A percentile compares a stretch with the other conserved stretches of the same genome.
These are phyloP conservation scores for Cynocephalus volans DNA, from an alignment of 2,113 vertebrate species.

Conservation along the genomic window DNA sequence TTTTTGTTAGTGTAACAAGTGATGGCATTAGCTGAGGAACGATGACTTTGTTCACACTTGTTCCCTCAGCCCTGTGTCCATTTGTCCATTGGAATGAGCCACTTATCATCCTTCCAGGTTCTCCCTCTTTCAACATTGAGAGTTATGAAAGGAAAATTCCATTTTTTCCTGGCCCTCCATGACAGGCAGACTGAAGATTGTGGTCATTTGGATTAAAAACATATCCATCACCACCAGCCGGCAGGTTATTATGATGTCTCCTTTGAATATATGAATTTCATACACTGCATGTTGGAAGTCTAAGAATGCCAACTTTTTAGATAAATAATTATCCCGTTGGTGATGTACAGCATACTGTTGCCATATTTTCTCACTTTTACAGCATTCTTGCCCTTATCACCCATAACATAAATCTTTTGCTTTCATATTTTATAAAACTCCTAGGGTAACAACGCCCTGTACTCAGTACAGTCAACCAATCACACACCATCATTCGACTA, in stretches of 20 bases:
- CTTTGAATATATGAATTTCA: slow-evolving; percentile 92
- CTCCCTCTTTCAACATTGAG: slow-evolving; percentile 87
- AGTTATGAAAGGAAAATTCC: slow-evolving; percentile 90
- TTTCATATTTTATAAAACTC: slow-evolving; percentile 89
- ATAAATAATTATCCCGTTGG: slow-evolving; percentile 91
- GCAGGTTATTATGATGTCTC: slow-evolving; percentile 90
- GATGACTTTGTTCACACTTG: slow-evolving; percentile 83
- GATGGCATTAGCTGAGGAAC: slow-evolving; percentile 84
- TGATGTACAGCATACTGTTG: slow-evolving; percentile 89
- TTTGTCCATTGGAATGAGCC: slow-evolving; percentile 89
- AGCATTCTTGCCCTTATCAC: slow-evolving; percentile 89
- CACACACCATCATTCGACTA: slow-evolving; percentile 77
- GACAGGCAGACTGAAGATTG: slow-evolving; percentile 89
- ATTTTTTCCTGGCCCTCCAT: slow-evolving; percentile 87
- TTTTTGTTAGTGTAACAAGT: slow-evolving; percentile 82
- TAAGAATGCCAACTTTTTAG: slow-evolving; percentile 89
- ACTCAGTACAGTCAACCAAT: slow-evolving; percentile 83
- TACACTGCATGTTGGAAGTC: slow-evolving; percentile 84
- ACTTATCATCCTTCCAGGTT: slow-evolving; percentile 88
- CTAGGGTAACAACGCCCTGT: slow-evolving; percentile 80
- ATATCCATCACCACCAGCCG: slow-evolving; percentile 87
- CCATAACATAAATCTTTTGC: slow-evolving; percentile 88
- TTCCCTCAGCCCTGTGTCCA: slow-evolving; percentile 85
- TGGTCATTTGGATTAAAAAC: slow-evolving; percentile 93
- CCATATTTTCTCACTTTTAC: slow-evolving; percentile 90